Conservation (phyloP, 2,888 invertebrate genomes). For the Lapara coniferarum region DNA sequence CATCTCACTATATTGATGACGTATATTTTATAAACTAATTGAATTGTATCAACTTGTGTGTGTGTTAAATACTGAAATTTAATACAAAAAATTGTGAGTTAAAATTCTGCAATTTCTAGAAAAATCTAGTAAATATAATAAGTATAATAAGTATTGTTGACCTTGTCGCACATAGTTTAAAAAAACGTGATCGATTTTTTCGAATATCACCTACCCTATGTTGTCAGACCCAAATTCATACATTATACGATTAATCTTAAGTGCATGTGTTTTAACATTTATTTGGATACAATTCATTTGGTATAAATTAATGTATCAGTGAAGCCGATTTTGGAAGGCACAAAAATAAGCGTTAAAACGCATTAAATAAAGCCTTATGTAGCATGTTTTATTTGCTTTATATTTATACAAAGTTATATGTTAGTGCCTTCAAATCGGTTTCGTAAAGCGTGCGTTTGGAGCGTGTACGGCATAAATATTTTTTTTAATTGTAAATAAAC, state of each 20-base stretch:
- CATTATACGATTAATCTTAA: too few species aligned
- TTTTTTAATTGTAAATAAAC: constrained; percentile 7
- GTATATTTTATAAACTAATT: constrained; percentile 7
- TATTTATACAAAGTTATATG: neutral
- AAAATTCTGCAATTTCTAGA: too few species aligned
- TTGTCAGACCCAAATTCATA: too few species aligned
- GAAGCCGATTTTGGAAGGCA: constrained; percentile 12
- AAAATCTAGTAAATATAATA: too few species aligned
- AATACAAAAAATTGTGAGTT: too few species aligned
- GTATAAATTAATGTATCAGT: neutral
- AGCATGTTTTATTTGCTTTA: constrained; percentile 5
- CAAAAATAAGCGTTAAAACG: constrained; percentile 1
- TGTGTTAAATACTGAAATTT: too few species aligned
- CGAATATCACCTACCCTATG: too few species aligned
- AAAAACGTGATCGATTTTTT: too few species aligned
- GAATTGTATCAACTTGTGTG: neutral
- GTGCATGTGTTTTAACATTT: too few species aligned
- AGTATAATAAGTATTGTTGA: too few species aligned
- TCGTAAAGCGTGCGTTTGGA: constrained; percentile 1
- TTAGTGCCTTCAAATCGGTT: constrained; percentile 6
- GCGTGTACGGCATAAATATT: neutral
- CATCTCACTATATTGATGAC: constrained; percentile 7
- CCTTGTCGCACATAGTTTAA: too few species aligned
- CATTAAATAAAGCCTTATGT: neutral
- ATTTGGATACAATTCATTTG: constrained; percentile 16